Evolutionary conservation across 2,888 invertebrate genomes (phyloP).

Genomic region (Trissoscelio sp.): DNA sequence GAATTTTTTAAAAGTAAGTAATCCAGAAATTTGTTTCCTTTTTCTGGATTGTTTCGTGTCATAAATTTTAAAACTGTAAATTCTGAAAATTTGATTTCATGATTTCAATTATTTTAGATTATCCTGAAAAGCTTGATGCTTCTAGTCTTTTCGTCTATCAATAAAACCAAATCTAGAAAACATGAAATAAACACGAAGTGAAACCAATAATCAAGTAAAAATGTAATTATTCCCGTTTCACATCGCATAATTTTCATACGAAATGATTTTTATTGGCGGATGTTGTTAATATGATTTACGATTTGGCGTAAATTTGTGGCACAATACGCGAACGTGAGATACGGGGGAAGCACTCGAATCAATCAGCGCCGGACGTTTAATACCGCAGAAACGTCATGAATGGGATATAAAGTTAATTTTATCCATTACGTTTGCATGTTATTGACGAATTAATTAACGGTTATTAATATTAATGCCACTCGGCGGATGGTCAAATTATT

Average conservation of each 20-base stretch:
- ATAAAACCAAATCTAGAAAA: no score
- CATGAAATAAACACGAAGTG: background rate
- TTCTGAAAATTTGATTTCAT: no score
- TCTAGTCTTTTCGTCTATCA: no score
- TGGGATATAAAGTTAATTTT: constrained; percentile 39
- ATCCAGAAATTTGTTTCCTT: no score
- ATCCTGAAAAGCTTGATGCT: no score
- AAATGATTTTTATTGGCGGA: background rate
- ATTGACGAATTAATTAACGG: constrained; percentile 20
- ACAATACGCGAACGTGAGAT: constrained; percentile 14
- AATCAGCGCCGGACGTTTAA: constrained; percentile 32
- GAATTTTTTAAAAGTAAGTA: no score
- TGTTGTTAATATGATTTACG: constrained; percentile 23
- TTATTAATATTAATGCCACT: constrained; percentile 21
- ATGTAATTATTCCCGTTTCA: background rate
- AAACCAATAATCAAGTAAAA: background rate
- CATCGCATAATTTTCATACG: constrained; percentile 12
- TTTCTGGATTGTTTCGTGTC: no score
- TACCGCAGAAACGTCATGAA: constrained; percentile 33
- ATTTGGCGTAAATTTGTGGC: constrained; percentile 18
- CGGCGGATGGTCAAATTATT: background rate
- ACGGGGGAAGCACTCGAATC: constrained; percentile 21
- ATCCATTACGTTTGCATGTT: constrained; percentile 8
- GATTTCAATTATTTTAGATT: no score
- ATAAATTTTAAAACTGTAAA: no score